Conservation (phyloP, 2,888 invertebrate species). For the Hydraecia micacea region DNA sequence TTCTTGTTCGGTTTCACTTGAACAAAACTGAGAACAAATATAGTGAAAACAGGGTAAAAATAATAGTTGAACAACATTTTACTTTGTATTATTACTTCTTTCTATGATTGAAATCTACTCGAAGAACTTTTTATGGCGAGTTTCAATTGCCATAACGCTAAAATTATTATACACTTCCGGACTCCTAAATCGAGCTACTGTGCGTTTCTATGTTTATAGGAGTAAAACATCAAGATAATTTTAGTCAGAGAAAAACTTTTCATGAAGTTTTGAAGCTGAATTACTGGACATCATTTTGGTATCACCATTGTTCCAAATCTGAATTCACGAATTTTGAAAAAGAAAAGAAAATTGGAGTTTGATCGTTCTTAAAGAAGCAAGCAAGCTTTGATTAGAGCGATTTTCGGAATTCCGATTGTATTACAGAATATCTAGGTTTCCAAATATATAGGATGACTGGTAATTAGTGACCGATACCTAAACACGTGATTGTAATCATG, state of each 20-base stretch:
- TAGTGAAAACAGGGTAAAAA: neutral
- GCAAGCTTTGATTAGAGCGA: neutral
- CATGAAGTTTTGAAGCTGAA: neutral
- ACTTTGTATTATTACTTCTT: neutral
- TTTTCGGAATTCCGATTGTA: too few relatives aligned
- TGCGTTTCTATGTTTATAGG: neutral
- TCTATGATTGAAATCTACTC: slow-evolving; percentile 6
- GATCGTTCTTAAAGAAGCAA: neutral
- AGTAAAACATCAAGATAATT: neutral
- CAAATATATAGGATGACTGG: too few relatives aligned
- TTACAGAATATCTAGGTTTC: too few relatives aligned
- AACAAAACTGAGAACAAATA: slow-evolving; percentile 17
- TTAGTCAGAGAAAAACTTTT: neutral
- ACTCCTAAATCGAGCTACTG: neutral
- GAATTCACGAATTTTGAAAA: neutral
- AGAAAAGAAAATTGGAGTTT: neutral
- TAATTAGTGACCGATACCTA: too few relatives aligned
- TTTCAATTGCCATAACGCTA: slow-evolving; percentile 28
- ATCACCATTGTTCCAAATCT: neutral
- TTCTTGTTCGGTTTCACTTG: neutral
- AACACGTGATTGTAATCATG: too few relatives aligned
- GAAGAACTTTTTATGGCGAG: slow-evolving; percentile 26
- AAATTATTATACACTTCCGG: neutral
- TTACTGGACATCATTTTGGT: neutral
- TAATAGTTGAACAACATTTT: slow-evolving; percentile 22